These are phyloP conservation scores for Suillia variegata DNA, from an alignment of 2,888 invertebrate species.

Conservation along the genomic window DNA sequence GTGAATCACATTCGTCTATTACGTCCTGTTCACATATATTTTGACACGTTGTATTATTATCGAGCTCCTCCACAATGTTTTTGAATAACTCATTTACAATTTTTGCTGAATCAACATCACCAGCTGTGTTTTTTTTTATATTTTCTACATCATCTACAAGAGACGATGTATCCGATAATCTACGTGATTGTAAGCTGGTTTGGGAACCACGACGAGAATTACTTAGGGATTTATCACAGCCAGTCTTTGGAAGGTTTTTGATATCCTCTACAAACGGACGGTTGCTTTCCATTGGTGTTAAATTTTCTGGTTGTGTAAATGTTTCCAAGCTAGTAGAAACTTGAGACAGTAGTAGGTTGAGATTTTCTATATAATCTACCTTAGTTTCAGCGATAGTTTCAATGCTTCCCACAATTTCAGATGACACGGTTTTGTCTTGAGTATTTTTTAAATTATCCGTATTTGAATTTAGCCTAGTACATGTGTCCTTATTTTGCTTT, in stretches of 20 bases:
- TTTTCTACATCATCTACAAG: conserved; percentile 39
- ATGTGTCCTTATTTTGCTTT: no score
- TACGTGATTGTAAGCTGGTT: conserved; percentile 39
- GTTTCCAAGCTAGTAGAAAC: neutral
- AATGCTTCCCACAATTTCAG: conserved; percentile 39
- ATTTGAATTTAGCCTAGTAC: no score
- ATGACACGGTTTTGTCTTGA: no score
- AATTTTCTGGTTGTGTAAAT: neutral
- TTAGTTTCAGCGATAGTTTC: conserved; percentile 26
- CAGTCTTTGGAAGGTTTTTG: conserved; percentile 51
- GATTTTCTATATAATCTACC: neutral
- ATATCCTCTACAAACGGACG: conserved; percentile 45
- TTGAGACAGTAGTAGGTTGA: no score
- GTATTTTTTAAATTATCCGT: conserved; percentile 38
- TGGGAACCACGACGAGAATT: conserved; percentile 49
- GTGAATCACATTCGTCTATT: conserved; percentile 41
- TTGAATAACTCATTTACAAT: conserved; percentile 49
- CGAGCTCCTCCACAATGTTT: conserved; percentile 43
- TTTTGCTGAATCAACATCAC: conserved; percentile 11
- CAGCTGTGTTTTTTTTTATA: conserved; percentile 1
- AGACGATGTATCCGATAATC: conserved; percentile 44
- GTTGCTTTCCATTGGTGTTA: neutral
- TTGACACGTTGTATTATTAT: conserved; percentile 1
- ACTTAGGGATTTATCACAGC: conserved; percentile 50
- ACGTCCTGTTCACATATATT: conserved; percentile 17